phyloP scores from a whole-genome alignment of 2,113 vertebrate species.

The Hipposideros armiger region DNA sequence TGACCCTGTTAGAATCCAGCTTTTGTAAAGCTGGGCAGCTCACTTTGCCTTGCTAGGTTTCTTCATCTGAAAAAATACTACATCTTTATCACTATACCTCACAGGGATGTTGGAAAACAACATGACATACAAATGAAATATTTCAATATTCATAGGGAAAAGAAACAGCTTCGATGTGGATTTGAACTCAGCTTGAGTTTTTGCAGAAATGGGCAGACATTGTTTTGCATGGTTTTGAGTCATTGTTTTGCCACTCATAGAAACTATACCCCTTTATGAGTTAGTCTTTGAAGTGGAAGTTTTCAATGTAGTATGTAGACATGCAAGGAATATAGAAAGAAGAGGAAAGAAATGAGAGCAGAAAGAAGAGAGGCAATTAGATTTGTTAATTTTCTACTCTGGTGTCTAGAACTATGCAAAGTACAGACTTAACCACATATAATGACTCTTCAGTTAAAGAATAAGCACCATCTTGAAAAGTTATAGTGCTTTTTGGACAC shows the following conservation, averaged over 20 bases:
- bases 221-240: background rate
- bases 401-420: background rate
- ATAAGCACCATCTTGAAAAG: background rate
- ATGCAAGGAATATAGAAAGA: background rate
- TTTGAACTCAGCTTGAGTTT: constrained; percentile 47
- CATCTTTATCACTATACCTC: background rate
- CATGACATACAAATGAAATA: background rate
- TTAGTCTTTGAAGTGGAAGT: background rate
- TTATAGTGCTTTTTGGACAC: background rate
- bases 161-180: background rate
- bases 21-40: constrained; percentile 12
- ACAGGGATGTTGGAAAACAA: background rate
- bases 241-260: background rate
- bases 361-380: background rate
- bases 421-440: background rate
- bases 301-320: background rate
- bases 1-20: background rate
- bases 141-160: constrained; percentile 12
- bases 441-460: background rate
- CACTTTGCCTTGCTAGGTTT: background rate
- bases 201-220: background rate
- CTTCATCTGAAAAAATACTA: background rate
- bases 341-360: background rate
- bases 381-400: background rate
- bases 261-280: background rate